Evolutionary conservation across 1,140 invertebrate species (phyloP).

Genomic region (Cydia amplana): DNA sequence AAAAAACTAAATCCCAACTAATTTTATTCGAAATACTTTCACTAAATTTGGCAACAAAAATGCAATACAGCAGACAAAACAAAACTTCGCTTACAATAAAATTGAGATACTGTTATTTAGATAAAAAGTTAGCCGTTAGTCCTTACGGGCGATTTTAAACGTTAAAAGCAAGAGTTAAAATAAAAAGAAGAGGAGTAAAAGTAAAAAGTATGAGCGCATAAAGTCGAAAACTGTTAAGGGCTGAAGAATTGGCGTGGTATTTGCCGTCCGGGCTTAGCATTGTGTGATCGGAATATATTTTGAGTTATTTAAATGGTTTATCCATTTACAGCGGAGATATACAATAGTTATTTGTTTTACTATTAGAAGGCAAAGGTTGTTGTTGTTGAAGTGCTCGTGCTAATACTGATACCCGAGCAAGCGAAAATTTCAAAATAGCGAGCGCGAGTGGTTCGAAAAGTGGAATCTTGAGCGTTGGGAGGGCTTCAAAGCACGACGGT

Average conservation of each 20-base stretch:
- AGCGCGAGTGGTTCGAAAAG: too few species aligned
- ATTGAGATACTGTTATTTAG: slow-evolving; percentile 66
- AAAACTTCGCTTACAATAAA: slow-evolving; percentile 61
- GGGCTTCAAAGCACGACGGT: too few species aligned
- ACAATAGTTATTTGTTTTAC: background rate
- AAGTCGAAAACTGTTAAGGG: slow-evolving; percentile 31
- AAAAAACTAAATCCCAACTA: slow-evolving; percentile 12
- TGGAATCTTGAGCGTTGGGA: too few species aligned
- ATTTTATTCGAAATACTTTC: slow-evolving; percentile 21
- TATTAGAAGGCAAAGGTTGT: too few species aligned
- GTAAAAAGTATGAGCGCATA: slow-evolving; percentile 18
- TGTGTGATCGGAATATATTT: slow-evolving; percentile 29
- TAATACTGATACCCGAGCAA: too few species aligned
- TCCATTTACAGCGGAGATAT: background rate
- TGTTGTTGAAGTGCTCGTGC: too few species aligned
- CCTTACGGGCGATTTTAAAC: slow-evolving; percentile 44
- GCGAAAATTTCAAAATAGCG: too few species aligned
- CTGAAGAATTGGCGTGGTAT: slow-evolving; percentile 31
- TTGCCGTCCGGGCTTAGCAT: background rate
- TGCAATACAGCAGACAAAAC: slow-evolving; percentile 52
- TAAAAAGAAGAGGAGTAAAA: slow-evolving; percentile 19
- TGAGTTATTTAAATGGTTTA: background rate
- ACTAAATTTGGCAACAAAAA: slow-evolving; percentile 29
- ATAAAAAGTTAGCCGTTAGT: slow-evolving; percentile 61
- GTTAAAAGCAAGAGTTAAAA: slow-evolving; percentile 7